These are phyloP conservation scores for Eudiplozoon nipponicum DNA, from an alignment of 2,888 invertebrate species.

Conservation along the genomic window DNA sequence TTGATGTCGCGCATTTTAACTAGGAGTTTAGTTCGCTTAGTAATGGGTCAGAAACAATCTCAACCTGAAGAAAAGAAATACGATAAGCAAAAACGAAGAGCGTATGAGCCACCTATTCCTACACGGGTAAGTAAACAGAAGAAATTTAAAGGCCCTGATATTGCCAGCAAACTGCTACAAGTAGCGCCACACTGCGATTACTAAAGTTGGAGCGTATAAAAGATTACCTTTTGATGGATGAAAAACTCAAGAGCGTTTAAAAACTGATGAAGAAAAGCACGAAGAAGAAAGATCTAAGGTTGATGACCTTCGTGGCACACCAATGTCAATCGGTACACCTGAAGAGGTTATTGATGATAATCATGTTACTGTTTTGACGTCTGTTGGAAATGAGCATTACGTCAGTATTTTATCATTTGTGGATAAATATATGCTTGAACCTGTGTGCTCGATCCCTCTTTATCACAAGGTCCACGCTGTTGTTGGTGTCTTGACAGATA, in stretches of 20 bases:
- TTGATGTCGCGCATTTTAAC: too few species aligned
- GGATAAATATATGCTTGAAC: constrained; percentile 90
- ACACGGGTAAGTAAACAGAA: constrained; percentile 70
- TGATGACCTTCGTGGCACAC: constrained; percentile 82
- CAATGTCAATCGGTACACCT: constrained; percentile 94
- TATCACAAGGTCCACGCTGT: constrained; percentile 95
- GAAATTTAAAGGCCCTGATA: constrained; percentile 87
- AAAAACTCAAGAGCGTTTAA: constrained; percentile 91
- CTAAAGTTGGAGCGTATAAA: constrained; percentile 82
- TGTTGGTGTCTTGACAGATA: constrained; percentile 89
- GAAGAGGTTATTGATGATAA: constrained; percentile 99
- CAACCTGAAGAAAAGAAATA: background rate
- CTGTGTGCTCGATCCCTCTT: constrained; percentile 77
- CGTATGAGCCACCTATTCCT: constrained; percentile 91
- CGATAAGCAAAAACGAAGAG: constrained; percentile 80
- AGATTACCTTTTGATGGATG: constrained; percentile 90
- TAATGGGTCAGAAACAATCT: constrained; percentile 1
- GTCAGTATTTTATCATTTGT: constrained; percentile 94
- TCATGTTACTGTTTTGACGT: constrained; percentile 92
- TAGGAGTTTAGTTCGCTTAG: background rate
- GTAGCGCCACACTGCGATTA: constrained; percentile 58
- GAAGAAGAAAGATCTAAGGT: constrained; percentile 91
- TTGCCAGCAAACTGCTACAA: constrained; percentile 61
- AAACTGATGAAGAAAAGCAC: constrained; percentile 93
- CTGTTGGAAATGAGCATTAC: constrained; percentile 93